phyloP scores from a whole-genome alignment of 2,113 vertebrate genomes.

The Corvus hawaiiensis region DNA sequence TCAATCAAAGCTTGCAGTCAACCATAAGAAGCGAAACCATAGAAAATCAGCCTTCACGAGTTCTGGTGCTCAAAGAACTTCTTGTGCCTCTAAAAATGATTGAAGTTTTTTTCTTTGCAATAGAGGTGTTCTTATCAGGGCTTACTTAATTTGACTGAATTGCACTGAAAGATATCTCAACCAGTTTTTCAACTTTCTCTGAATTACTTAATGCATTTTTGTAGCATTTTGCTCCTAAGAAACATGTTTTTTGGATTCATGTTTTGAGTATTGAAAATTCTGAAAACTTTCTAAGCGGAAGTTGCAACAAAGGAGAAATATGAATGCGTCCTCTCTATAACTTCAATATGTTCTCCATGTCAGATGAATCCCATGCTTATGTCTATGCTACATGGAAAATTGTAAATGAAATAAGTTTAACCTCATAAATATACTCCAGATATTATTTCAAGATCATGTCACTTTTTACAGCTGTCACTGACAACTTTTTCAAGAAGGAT shows the following conservation, averaged over 20 bases:
- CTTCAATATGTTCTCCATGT: not conserved
- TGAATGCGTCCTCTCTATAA: not conserved
- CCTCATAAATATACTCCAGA: not conserved
- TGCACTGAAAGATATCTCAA: not conserved
- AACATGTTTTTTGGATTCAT: not conserved
- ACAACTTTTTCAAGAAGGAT: not conserved
- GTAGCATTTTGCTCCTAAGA: not conserved
- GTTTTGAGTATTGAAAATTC: not conserved
- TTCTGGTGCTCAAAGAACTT: not conserved
- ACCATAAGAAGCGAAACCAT: not conserved
- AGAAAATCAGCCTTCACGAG: not conserved
- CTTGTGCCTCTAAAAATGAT: not conserved
- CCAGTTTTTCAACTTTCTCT: not conserved
- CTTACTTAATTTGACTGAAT: not conserved
- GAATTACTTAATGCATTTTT: not conserved
- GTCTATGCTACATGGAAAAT: not conserved
- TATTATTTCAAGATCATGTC: not conserved
- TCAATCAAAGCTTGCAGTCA: not conserved
- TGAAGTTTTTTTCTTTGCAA: not conserved
- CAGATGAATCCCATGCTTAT: not conserved
- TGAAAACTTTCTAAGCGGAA: not conserved
- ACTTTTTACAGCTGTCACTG: not conserved
- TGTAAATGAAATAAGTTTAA: not conserved
- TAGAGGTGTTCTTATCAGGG: not conserved
- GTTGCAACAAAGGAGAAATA: not conserved